Evolutionary conservation across 2,888 invertebrate genomes (phyloP), one percentile per base, ranked within the genome.

Genomic region (Oscheius sp.): DNA sequence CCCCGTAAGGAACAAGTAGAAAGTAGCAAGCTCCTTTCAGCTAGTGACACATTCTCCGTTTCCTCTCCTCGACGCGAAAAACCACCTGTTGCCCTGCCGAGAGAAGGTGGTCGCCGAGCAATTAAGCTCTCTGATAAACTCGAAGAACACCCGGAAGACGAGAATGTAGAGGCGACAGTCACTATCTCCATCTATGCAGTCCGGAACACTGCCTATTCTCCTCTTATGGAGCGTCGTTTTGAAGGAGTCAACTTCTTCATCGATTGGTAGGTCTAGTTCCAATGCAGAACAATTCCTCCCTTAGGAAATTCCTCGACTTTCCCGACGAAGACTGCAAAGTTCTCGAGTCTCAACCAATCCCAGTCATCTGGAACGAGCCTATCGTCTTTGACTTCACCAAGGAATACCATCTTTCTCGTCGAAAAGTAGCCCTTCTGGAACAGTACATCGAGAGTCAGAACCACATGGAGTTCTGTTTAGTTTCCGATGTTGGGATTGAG

Each of bases 401-500:
- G 87, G 86, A 80, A 50, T 88, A 87, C 75, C 75, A 70, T 13
- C 65, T 88, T 21, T 80, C 81, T 21, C 74, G 78, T 21, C 76
- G 80, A 9, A 77, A 84, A 53, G 60, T 86, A n/a, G 75, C 81
- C 7, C 76, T 88, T 21, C 76, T 88, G 21, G 73, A 80, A 9
- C 87, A 88, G 76, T 88, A 87, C 85, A 80, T 87, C 13, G 75
- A 79, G 33, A 60, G 77, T n/a, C 77, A 79, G 42, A 82, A 76
- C 21, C 78, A 81, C 35, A 55, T 88, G 7, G 83, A 86, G 35
- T 84, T 88, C 70, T 79, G 79, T 2, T 55, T 88, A 37, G 79
- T 84, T 9, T 77, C 78, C 33, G 80, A 85, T n/a, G 77, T 73
- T 3, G 81, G 79, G 1, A 78, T 70, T 7, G 75, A 75, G 13